Evolutionary conservation across 2,888 invertebrate genomes (phyloP).

Genomic region (Salpingus planirostris): DNA sequence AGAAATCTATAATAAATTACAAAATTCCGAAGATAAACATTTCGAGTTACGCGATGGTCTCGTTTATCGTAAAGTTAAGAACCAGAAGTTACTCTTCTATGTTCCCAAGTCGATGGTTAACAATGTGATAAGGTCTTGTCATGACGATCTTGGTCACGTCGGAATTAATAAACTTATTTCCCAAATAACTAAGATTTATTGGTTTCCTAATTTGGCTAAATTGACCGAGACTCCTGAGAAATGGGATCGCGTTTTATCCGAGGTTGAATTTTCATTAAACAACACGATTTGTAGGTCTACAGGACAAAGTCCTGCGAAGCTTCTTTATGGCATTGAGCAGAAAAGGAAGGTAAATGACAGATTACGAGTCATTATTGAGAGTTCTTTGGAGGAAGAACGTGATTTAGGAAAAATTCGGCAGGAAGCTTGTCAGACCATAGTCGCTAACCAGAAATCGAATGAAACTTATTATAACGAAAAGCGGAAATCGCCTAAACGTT

Average conservation of each 20-base stretch:
- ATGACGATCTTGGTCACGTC: background rate
- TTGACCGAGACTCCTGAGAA: background rate
- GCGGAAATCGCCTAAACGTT: background rate
- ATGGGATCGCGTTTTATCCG: background rate
- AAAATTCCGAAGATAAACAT: background rate
- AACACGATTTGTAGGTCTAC: slow-evolving; percentile 2
- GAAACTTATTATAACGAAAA: slow-evolving; percentile 1
- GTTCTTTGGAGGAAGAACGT: background rate
- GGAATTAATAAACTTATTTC: background rate
- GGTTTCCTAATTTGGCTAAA: background rate
- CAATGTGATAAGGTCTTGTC: background rate
- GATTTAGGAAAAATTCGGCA: slow-evolving; percentile 1
- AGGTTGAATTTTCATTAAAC: slow-evolving; percentile 3
- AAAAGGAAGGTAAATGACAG: slow-evolving; percentile 1
- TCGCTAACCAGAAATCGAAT: background rate
- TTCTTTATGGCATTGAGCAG: slow-evolving; percentile 2
- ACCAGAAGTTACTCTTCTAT: background rate
- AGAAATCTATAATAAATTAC: background rate
- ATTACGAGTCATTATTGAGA: background rate
- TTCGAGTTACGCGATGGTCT: background rate
- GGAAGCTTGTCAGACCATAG: background rate
- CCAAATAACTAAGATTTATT: background rate
- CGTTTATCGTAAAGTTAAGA: background rate
- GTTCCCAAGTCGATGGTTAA: background rate
- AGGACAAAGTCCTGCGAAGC: background rate